Evolutionary conservation across 2,113 vertebrate genomes (phyloP).

Genomic region (Nyctibius bracteatus): DNA sequence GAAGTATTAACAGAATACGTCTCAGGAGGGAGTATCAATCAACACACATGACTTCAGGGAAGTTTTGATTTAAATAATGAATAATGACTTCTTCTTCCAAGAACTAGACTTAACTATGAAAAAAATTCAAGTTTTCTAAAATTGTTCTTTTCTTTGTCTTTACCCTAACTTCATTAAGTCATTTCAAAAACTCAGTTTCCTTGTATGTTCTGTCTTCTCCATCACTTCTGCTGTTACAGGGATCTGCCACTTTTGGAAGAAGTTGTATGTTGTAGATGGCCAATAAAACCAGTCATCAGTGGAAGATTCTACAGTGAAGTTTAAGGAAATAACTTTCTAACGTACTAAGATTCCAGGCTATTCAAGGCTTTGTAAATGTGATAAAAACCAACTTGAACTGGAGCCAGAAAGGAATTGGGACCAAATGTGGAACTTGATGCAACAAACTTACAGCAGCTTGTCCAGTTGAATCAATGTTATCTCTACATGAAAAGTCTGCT

Average conservation of each 20-base stretch:
- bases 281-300: background rate
- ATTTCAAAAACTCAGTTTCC: background rate
- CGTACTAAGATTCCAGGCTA: background rate
- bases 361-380: background rate
- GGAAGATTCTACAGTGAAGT: background rate
- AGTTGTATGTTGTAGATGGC: background rate
- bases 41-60: background rate
- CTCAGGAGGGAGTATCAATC: background rate
- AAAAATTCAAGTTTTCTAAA: background rate
- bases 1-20: background rate
- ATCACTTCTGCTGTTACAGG: background rate
- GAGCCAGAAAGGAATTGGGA: background rate
- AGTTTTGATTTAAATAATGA: background rate
- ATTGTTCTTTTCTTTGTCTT: background rate
- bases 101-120: background rate
- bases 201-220: background rate
- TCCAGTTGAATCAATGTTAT: background rate
- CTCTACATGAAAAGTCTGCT: background rate
- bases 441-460: background rate
- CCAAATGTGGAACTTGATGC: background rate
- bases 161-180: background rate
- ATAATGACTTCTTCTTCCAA: background rate
- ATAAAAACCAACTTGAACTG: background rate
- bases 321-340: background rate
- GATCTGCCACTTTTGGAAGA: background rate